Evolutionary conservation across 2,113 vertebrate genomes (phyloP), one percentile per base, ranked within the genome.

Genomic region (Callithrix jacchus): DNA sequence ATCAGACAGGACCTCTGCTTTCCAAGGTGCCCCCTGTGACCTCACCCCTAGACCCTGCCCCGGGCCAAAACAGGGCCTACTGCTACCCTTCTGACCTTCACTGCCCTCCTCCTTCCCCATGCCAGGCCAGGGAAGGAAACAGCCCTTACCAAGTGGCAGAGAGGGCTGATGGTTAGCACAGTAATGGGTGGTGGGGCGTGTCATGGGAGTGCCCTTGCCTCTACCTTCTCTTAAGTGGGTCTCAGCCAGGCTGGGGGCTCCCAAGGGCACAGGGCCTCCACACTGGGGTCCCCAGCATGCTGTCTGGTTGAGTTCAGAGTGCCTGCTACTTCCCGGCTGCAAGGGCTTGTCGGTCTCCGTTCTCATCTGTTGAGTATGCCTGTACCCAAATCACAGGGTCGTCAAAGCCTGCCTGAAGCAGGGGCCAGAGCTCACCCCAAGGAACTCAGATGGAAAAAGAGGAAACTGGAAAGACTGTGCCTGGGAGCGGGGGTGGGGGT

Each of bases 11-110:
- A 16, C n/a, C 7, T 17, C 49, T n/a, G 47, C 80, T 73, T 49
- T 79, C 89, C 25, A n/a, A 86, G 93, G 76, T 21, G 30, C 2
- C 3, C 61, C 37, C 49, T 27, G 13, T 83, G 88, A 84, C 85
- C 84, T 73, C 76, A 71, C 13, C 37, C 42, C 25, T 89, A 2
- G 7, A n/a, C 37, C 9, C 9, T 0, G 82, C n/a, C 54, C 40
- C 49, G 30, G 61, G 86, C 64, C 77, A 61, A 80, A 61, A 40
- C 81, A 35, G 71, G 52, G 85, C 85, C 84, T 84, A 71, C 25
- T 23, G 8, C n/a, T 83, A 54, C 82, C 74, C 74, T 70, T 94
- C 40, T 52, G 87, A 71, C 42, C 80, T 54, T 77, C 77, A 42
- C n/a, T 25, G 7, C 79, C 37, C 35, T 30, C 77, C 35, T 40